Evolutionary conservation across 2,797 vertebrate genomes (phyloP), one percentile per base, ranked within the genome.

Genomic region (Leptodactylus fallax): DNA sequence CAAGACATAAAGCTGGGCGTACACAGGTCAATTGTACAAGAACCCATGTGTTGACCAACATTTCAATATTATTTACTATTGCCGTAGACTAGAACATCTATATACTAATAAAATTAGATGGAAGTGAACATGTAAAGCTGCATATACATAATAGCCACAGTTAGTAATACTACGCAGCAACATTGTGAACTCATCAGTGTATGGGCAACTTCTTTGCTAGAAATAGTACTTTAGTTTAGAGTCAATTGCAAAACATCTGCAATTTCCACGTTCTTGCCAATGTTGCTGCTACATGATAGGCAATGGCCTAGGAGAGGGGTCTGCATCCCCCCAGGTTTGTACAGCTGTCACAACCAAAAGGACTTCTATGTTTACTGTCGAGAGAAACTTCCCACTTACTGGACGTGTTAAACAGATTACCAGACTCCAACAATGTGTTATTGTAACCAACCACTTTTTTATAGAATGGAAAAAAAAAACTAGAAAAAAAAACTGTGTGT

Each of bases 261-360:
- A 49, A 76, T 9, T 2, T 51, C 21, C 47, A 76, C 51, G 19
- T 6, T 51, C 17, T 49, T 0, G 9, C 17, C 19, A 12, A 19
- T 51, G 47, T 9, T 12, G 72, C n/a, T 23, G 8, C 56, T 58
- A 5, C 17, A 58, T 19, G 11, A 17, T 17, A 12, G 19, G 45
- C 19, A 19, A 9, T 72, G 36, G 17, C 14, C 1, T 47, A 49
- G 71, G 19, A 0, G 45, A 49, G 45, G 71, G 6, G 71, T 49
- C 71, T 21, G 10, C 23, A 25, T 55, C 25, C 51, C 80, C 65
- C 23, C 4, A 53, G 47, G 77, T 86, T 86, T 87, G 25, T 36
- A 81, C 85, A 87, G 85, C 79, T 81, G 85, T 87, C 67, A 74
- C 55, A 81, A 63, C 55, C 85, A 86, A 71, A 86, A 60, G 51